A percentile compares a stretch with the other conserved stretches of the same genome.
These are phyloP conservation scores for Trachelus iudaicus DNA, from an alignment of 2,888 invertebrate genomes.

Conservation along the genomic window DNA sequence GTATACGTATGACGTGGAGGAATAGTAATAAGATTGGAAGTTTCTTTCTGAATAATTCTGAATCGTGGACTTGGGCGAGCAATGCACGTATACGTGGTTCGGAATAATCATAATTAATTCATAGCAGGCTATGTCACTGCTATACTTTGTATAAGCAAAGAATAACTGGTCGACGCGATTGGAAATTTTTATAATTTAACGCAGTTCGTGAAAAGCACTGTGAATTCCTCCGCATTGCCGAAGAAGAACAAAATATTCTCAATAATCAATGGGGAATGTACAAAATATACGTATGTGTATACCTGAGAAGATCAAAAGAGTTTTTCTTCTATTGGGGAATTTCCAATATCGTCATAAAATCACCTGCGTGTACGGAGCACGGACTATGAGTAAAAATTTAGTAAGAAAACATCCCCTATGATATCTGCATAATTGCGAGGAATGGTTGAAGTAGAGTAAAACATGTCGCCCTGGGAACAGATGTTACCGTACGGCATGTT, in stretches of 20 bases:
- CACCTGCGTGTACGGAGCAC: not conserved
- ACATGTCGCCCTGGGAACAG: constrained; percentile 29
- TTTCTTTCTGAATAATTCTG: not conserved
- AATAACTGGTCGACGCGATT: not conserved
- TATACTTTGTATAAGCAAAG: not conserved
- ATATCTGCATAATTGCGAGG: not conserved
- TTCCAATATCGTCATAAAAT: not conserved
- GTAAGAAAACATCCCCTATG: not conserved
- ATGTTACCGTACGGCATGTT: constrained; percentile 43
- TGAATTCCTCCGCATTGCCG: not conserved
- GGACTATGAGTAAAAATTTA: not conserved
- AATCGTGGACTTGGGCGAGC: not conserved
- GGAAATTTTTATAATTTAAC: not conserved
- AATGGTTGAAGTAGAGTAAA: not conserved
- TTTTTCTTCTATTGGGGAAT: not conserved
- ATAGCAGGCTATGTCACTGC: not conserved
- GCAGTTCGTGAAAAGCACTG: not conserved
- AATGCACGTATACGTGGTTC: not conserved
- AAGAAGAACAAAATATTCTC: not conserved
- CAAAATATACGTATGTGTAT: not conserved
- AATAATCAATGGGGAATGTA: not conserved
- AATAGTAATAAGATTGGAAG: too few relatives aligned
- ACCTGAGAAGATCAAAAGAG: too few relatives aligned
- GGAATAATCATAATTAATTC: not conserved
- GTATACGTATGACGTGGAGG: too few relatives aligned